These are phyloP conservation scores for Perithous albicinctus DNA, from an alignment of 2,888 invertebrate genomes.

Conservation along the genomic window DNA sequence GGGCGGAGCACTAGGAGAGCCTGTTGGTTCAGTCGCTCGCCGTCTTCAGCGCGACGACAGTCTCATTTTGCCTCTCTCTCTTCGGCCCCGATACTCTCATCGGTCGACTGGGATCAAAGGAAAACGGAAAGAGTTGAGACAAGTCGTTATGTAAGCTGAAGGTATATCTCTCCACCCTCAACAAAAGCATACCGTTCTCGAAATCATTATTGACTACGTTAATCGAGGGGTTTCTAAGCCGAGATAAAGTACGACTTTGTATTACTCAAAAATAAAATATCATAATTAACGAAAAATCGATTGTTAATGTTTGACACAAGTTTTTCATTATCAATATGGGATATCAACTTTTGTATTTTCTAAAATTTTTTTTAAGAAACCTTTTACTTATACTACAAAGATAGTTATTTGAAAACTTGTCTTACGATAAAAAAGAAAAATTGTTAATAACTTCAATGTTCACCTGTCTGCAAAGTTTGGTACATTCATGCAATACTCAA, in stretches of 20 bases:
- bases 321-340: no score
- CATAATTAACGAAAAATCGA: background rate
- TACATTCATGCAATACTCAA: no score
- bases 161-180: background rate
- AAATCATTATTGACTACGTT: background rate
- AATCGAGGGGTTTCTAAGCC: background rate
- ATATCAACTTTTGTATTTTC: no score
- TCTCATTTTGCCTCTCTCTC: background rate
- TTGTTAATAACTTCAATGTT: no score
- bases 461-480: no score
- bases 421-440: no score
- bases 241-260: background rate
- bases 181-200: background rate
- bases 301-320: no score
- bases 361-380: no score
- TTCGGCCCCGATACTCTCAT: background rate
- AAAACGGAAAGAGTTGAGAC: constrained; percentile 7
- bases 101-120: constrained; percentile 17
- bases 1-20: background rate
- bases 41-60: background rate
- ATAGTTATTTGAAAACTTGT: no score
- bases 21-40: background rate
- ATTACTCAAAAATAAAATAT: background rate
- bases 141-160: background rate
- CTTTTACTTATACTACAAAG: no score